Evolutionary conservation across 2,113 vertebrate genomes (phyloP).

Genomic region (Dipodomys spectabilis): DNA sequence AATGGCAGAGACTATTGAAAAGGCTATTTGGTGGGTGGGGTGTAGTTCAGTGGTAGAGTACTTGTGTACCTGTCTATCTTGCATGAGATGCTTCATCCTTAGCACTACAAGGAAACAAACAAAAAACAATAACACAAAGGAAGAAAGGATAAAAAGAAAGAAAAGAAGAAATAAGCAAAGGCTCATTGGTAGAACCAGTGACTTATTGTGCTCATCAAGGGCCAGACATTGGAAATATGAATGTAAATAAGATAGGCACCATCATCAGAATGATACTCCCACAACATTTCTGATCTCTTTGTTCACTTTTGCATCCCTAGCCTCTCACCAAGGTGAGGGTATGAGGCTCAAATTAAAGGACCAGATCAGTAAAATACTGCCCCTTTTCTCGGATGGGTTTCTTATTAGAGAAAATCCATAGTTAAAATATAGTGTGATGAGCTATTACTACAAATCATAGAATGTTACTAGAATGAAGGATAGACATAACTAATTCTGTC

Average conservation of each 20-base stretch:
- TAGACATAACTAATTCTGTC: background rate
- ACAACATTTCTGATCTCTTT: background rate
- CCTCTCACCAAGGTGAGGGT: background rate
- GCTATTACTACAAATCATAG: background rate
- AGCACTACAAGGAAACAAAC: no score
- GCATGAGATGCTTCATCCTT: no score
- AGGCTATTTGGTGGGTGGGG: background rate
- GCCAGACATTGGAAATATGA: background rate
- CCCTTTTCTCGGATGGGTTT: background rate
- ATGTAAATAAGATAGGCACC: background rate
- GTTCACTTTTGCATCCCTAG: background rate
- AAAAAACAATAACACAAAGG: no score
- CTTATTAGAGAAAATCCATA: background rate
- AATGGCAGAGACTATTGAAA: background rate
- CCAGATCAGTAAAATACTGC: background rate
- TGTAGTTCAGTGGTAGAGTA: background rate
- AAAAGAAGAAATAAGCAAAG: background rate
- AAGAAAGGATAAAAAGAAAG: no score
- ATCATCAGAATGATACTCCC: background rate
- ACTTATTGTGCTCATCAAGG: background rate
- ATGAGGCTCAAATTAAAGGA: background rate
- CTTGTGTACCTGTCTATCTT: no score
- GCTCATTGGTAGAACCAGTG: background rate
- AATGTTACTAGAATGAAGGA: background rate
- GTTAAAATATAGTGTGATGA: background rate